These are phyloP conservation scores for Epinephelus lanceolatus DNA, from an alignment of 2,113 vertebrate species.

Conservation along the genomic window DNA sequence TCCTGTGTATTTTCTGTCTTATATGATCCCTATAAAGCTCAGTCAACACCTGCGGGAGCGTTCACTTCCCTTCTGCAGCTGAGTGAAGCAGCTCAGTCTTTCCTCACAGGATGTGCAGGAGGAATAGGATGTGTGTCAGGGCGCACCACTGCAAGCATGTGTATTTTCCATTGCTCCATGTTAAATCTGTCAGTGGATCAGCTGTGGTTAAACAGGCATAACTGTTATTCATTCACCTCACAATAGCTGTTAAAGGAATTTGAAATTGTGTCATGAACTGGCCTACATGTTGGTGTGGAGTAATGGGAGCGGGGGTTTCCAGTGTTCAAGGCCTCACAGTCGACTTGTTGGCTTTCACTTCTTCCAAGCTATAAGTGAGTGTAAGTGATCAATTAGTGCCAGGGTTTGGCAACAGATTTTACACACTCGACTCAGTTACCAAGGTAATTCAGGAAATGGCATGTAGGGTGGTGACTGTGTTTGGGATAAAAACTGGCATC, in stretches of 20 bases:
- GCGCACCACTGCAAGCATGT: constrained; percentile 40
- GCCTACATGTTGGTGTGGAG: constrained; percentile 33
- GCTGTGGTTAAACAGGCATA: constrained; percentile 53
- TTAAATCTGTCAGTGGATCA: constrained; percentile 63
- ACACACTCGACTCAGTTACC: constrained; percentile 42
- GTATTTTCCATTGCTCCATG: constrained; percentile 56
- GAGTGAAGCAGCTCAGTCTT: background rate
- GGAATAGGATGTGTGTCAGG: constrained; percentile 70
- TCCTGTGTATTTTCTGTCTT: constrained; percentile 30
- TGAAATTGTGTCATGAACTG: constrained; percentile 50
- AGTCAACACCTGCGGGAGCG: constrained; percentile 62
- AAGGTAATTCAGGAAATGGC: constrained; percentile 53
- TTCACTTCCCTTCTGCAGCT: constrained; percentile 52
- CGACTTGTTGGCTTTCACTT: constrained; percentile 26
- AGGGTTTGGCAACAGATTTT: constrained; percentile 48
- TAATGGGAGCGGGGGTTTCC: constrained; percentile 17
- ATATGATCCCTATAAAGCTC: constrained; percentile 43
- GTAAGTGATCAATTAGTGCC: constrained; percentile 50
- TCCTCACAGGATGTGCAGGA: constrained; percentile 58
- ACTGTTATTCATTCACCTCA: constrained; percentile 37
- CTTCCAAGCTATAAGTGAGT: constrained; percentile 29
- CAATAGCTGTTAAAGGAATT: constrained; percentile 44
- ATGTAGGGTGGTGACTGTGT: constrained; percentile 52
- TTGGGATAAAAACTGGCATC: constrained; percentile 38
- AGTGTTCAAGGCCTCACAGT: constrained; percentile 13